Conservation (phyloP, 2,888 invertebrate genomes). For the Epicampocera succincta region DNA sequence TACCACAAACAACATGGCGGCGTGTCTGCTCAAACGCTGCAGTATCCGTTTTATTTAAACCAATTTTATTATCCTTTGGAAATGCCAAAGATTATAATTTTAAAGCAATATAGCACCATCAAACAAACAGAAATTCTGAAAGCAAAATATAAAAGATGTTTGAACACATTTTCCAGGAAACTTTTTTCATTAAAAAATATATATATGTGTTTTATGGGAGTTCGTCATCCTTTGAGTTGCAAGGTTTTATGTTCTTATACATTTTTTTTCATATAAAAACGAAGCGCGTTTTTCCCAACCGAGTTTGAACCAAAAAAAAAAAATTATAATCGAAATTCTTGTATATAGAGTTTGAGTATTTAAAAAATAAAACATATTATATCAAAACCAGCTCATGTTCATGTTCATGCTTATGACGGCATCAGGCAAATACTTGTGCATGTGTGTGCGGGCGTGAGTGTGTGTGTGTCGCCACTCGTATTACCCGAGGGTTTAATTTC, state of each 20-base stretch:
- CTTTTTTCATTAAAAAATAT: no score
- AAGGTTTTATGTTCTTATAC: constrained; percentile 25
- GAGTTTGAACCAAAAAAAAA: constrained; percentile 22
- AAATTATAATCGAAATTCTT: neutral
- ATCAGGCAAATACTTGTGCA: neutral
- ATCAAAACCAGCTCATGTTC: no score
- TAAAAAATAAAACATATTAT: constrained; percentile 2
- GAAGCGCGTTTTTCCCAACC: neutral
- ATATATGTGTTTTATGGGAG: neutral
- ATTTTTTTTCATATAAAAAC: constrained; percentile 8
- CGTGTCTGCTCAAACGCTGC: no score
- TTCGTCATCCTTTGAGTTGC: neutral
- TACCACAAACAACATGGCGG: no score
- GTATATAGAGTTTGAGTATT: neutral
- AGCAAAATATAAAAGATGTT: no score
- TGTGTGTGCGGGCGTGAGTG: no score
- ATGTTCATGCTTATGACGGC: no score
- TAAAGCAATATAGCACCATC: no score
- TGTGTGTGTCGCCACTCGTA: no score
- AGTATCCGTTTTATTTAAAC: neutral
- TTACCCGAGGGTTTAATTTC: constrained; percentile 57
- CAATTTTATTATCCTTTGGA: neutral
- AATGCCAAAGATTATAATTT: neutral
- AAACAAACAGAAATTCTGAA: no score
- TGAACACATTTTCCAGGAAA: no score